Evolutionary conservation across 2,113 vertebrate species (phyloP).

Genomic region (Pipra filicauda): DNA sequence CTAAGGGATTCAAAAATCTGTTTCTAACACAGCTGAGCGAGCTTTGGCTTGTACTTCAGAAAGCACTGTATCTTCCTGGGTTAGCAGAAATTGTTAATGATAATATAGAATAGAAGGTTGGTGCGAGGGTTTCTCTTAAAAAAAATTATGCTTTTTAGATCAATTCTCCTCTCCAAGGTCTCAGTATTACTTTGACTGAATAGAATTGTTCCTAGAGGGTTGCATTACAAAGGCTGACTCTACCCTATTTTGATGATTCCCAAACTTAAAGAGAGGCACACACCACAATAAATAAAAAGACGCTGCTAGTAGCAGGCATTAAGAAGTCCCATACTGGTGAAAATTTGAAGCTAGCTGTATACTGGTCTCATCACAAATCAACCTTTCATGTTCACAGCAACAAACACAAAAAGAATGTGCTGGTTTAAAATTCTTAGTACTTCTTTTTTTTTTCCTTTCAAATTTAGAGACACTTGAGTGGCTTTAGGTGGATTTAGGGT

Average conservation of each 20-base stretch:
- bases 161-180: slow-evolving; percentile 55
- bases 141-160: slow-evolving; percentile 55
- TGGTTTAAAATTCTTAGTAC: background rate
- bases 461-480: background rate
- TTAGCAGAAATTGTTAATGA: slow-evolving; percentile 65
- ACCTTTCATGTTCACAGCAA: slow-evolving; percentile 9
- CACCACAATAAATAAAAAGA: slow-evolving; percentile 59
- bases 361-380: slow-evolving; percentile 36
- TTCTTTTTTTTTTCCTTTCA: background rate
- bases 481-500: background rate
- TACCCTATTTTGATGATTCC: slow-evolving; percentile 62
- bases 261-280: slow-evolving; percentile 50
- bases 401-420: background rate
- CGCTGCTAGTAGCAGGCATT: background rate
- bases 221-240: slow-evolving; percentile 56
- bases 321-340: slow-evolving; percentile 47
- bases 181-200: slow-evolving; percentile 52
- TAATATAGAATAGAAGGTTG: slow-evolving; percentile 34
- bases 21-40: slow-evolving; percentile 33
- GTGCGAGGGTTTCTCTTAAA: slow-evolving; percentile 40
- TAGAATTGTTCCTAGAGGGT: slow-evolving; percentile 65
- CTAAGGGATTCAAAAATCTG: slow-evolving; percentile 63
- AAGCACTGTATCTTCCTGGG: slow-evolving; percentile 28
- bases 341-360: slow-evolving; percentile 16
- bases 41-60: slow-evolving; percentile 39